These are phyloP conservation scores for Agriopis leucophaearia DNA, from an alignment of 2,888 invertebrate species.

Conservation along the genomic window DNA sequence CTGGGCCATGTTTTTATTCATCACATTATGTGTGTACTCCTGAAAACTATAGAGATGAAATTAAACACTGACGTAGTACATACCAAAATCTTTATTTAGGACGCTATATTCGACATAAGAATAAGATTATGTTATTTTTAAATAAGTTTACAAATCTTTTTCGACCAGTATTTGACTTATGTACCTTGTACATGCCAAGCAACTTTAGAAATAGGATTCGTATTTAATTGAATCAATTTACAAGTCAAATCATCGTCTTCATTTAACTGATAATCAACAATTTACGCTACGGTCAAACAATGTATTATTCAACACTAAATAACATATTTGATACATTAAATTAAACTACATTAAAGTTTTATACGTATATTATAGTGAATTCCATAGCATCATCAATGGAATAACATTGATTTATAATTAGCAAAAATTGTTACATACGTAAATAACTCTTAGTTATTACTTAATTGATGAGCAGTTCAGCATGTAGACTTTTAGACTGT, in stretches of 20 bases:
- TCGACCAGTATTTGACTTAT: not conserved
- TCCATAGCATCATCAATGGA: conserved; percentile 1
- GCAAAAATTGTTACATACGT: not conserved
- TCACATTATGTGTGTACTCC: no score
- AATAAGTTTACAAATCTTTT: not conserved
- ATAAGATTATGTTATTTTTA: conserved; percentile 9
- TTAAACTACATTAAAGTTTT: not conserved
- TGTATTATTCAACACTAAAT: not conserved
- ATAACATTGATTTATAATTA: not conserved
- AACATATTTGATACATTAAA: not conserved
- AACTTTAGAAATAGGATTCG: not conserved
- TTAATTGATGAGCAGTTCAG: no score
- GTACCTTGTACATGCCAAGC: not conserved
- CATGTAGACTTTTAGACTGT: no score
- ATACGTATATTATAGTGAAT: not conserved
- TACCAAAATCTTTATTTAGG: conserved; percentile 55
- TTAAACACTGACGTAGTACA: conserved; percentile 1
- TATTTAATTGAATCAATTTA: not conserved
- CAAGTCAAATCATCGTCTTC: not conserved
- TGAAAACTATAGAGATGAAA: not conserved
- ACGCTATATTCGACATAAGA: conserved; percentile 49
- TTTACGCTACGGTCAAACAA: no score
- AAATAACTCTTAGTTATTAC: no score
- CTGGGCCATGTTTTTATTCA: no score
- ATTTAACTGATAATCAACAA: no score